phyloP scores from a whole-genome alignment of 2,888 invertebrate species.

The Limnephilus auricula region DNA sequence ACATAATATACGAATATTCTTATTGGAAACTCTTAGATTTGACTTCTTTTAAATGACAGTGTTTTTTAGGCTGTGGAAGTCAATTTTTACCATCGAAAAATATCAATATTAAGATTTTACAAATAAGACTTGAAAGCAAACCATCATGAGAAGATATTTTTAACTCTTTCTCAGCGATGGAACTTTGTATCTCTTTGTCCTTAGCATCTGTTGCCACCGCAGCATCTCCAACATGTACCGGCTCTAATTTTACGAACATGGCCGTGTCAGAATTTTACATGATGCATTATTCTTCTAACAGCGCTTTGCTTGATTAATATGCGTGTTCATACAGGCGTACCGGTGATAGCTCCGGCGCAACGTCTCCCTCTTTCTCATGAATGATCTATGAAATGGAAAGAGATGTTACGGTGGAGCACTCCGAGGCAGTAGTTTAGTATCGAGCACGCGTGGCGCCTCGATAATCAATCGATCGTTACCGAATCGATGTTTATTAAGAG shows the following conservation, averaged over 20 bases:
- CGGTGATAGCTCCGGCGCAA: background rate
- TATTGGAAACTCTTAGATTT: too few relatives aligned
- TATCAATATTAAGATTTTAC: background rate
- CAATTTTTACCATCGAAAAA: too few relatives aligned
- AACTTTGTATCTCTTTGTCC: background rate
- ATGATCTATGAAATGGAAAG: background rate
- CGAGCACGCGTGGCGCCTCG: background rate
- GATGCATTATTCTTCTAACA: background rate
- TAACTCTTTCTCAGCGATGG: background rate
- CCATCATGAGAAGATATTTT: background rate
- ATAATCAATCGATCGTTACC: background rate
- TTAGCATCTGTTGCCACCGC: background rate
- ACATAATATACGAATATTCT: too few relatives aligned
- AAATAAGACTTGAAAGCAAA: background rate
- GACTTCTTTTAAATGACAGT: too few relatives aligned
- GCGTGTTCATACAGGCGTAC: background rate
- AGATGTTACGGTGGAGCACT: background rate
- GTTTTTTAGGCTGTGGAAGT: too few relatives aligned
- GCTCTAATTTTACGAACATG: background rate
- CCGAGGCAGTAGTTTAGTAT: background rate
- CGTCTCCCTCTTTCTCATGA: background rate
- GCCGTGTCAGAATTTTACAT: background rate
- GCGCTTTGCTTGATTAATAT: background rate
- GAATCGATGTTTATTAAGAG: background rate
- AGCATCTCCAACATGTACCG: background rate